phyloP scores from a whole-genome alignment of 2,888 invertebrate genomes.

The Carcina quercana region DNA sequence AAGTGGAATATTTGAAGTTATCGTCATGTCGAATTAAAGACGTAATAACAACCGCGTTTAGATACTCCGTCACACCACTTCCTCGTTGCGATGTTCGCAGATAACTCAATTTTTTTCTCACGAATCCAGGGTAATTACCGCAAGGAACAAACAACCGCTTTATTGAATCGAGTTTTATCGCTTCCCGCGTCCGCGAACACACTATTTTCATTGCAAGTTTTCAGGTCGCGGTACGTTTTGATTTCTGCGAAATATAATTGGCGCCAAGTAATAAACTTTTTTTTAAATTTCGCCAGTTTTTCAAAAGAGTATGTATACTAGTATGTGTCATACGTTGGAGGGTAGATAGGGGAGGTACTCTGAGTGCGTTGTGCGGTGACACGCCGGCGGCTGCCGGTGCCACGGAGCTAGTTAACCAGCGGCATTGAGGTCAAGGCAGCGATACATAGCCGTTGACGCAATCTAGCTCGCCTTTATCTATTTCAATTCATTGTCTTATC shows the following conservation, averaged over 20 bases:
- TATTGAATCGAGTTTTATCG: slow-evolving; percentile 15
- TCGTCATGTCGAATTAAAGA: neutral
- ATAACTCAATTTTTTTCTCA: slow-evolving; percentile 1
- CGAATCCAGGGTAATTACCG: slow-evolving; percentile 11
- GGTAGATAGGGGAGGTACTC: too few species aligned
- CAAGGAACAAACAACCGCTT: slow-evolving; percentile 14
- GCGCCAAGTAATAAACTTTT: neutral
- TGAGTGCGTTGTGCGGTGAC: slow-evolving; percentile 16
- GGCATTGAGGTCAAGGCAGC: slow-evolving; percentile 59
- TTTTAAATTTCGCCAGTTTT: neutral
- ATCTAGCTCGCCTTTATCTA: slow-evolving; percentile 37
- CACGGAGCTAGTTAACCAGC: too few species aligned
- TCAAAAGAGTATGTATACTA: slow-evolving; percentile 6
- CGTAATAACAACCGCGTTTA: neutral
- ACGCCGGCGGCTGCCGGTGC: slow-evolving; percentile 13
- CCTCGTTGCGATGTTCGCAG: neutral
- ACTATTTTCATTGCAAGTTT: slow-evolving; percentile 13
- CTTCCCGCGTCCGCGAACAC: slow-evolving; percentile 7
- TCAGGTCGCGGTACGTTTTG: slow-evolving; percentile 12
- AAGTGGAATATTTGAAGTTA: neutral
- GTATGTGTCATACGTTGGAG: slow-evolving; percentile 23
- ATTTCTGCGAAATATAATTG: slow-evolving; percentile 3
- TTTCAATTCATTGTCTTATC: slow-evolving; percentile 34
- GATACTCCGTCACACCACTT: neutral
- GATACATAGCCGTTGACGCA: slow-evolving; percentile 42